These are phyloP conservation scores for Metacarcinus magister DNA, from an alignment of 2,888 invertebrate species.

Conservation along the genomic window DNA sequence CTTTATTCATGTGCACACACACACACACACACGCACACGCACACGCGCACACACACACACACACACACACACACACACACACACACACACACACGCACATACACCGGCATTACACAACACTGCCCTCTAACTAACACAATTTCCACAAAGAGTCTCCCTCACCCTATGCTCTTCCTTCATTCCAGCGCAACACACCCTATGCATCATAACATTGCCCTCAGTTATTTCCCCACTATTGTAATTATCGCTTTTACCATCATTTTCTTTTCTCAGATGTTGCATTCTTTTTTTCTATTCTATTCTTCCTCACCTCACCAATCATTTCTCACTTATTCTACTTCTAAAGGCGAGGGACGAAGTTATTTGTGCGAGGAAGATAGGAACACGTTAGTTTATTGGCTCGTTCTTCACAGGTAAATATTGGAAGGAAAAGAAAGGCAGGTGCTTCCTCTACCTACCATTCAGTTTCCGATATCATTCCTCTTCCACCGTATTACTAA, in stretches of 20 bases:
- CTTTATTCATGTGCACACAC: too few species aligned
- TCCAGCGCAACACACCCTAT: not conserved
- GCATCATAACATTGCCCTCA: not conserved
- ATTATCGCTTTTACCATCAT: not conserved
- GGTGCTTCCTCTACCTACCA: not conserved
- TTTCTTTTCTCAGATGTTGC: not conserved
- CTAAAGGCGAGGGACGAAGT: not conserved
- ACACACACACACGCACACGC: too few species aligned
- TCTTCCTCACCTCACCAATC: not conserved
- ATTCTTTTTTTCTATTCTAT: not conserved
- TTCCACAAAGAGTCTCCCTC: not conserved
- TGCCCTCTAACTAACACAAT: not conserved
- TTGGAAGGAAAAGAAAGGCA: not conserved
- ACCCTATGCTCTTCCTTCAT: too few species aligned
- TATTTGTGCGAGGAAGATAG: not conserved
- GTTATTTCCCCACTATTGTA: not conserved
- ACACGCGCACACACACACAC: not conserved
- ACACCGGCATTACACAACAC: not conserved
- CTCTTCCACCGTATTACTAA: not conserved
- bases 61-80: slow-evolving; percentile 11
- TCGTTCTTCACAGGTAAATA: not conserved
- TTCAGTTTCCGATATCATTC: not conserved
- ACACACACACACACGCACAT: not conserved
- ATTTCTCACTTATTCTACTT: not conserved
- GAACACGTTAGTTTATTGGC: not conserved